Evolutionary conservation across 2,113 vertebrate genomes (phyloP), one percentile per base, ranked within the genome.

Genomic region (Myiagra hebetior): DNA sequence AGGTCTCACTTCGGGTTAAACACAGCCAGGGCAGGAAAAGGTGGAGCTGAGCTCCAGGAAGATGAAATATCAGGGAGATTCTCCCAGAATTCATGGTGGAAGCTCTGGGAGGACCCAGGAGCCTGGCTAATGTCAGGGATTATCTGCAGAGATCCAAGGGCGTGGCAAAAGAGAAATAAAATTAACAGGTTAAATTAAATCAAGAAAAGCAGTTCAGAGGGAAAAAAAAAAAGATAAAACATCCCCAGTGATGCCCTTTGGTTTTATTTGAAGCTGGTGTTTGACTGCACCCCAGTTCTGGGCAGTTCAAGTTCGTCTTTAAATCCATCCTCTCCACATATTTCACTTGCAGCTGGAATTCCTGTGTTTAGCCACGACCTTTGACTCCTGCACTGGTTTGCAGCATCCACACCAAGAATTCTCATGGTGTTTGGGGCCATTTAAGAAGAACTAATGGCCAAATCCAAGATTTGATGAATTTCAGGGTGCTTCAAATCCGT

Each of bases 51-150:
- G 70, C 89, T 57, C 26, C 11, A 35, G 70, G 35, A 27, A 47
- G 33, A 11, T 11, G 41, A 42, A 18, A 3, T 23, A 18, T 9
- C 46, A 5, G 9, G 3, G 16, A 20, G 10, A 15, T 28, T 62
- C 37, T 8, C 16, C 59, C 6, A 1, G 2, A 27, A 24, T 8
- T 14, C 14, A 5, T 22, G 59, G 4, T 35, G 26, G 56, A 27
- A 39, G 7, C 56, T 39, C 24, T 0, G 7, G 79, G 28, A 89
- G 64, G 55, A 62, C 21, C 18, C 52, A 2, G 15, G 8, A 28
- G 59, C 1, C 33, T 17, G 73, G 37, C 37, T 6, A 21, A 2
- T 14, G 4, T 6, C 3, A 3, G 2, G n/a, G 55, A 6, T 55
- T n/a, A 5, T 28, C 7, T 9, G 46, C 56, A 35, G 59, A 37